Base-by-base conservation (phyloP, 2,888 invertebrate genomes). In the Hydrotaea diabolus region DNA sequence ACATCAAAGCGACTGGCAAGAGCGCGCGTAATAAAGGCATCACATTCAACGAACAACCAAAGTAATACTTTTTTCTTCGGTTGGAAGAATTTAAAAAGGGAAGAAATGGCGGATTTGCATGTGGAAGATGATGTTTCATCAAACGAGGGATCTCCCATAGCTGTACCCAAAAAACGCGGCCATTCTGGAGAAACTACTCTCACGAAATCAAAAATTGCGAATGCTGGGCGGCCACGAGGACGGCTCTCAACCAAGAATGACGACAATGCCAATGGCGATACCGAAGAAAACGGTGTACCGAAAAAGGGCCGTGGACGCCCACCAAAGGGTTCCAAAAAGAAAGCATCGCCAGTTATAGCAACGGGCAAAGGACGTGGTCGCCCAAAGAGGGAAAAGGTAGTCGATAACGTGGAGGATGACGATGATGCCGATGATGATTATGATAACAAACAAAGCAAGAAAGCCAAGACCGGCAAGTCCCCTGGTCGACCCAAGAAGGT, bases 91-190 rank as follows among this genome's bases (percentile, higher is more conserved):
- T 7, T 2, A 31, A 31, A 4, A 31, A 4, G 31, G 7, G 3
- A 31, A 31, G 31, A 31, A 31, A 31, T 31, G 31, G 31, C 31
- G 7, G 31, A 31, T 31, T 2, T 31, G 7, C 31, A 31, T 31
- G 31, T 2, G 2, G 31, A 31, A 4, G 31, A 31, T 7, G 31
- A 31, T 31, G 31, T 31, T 31, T 31, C 31, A 31, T 31, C 31
- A 7, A 31, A n/a, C n/a, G n/a, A n/a, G n/a, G n/a, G n/a, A n/a
- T n/a, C 87, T 0, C 62, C 76, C n/a, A 82, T 59, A 21, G 80
- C 86, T 9, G 86, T 88, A 66, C 89, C 88, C 4, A 90, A 89
- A 86, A 91, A 90, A 64, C 89, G 90, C 49, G 90, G 90, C 15
- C 89, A 90, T 23, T 89, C 90, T 7, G 87, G 89, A 72, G 73